These are phyloP conservation scores for Parnassius smintheus DNA, from an alignment of 2,888 invertebrate genomes.

Conservation along the genomic window DNA sequence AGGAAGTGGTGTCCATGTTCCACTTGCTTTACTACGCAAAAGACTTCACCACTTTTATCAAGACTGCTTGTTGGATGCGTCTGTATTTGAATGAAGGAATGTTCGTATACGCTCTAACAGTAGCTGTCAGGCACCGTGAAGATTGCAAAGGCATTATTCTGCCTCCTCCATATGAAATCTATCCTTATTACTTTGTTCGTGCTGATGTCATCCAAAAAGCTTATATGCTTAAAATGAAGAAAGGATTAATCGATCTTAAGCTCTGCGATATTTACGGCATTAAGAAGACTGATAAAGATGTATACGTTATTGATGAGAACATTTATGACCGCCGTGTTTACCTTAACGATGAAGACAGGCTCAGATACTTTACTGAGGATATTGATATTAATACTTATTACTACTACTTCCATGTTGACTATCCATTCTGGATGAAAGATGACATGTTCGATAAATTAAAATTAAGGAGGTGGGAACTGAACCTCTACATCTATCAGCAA, in stretches of 20 bases:
- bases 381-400: constrained; percentile 83
- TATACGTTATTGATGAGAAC: constrained; percentile 84
- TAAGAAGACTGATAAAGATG: constrained; percentile 70
- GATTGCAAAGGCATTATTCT: constrained; percentile 75
- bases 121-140: constrained; percentile 75
- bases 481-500: constrained; percentile 83
- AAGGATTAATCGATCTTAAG: constrained; percentile 66
- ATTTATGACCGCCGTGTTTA: constrained; percentile 80
- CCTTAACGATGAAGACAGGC: constrained; percentile 76
- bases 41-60: constrained; percentile 74
- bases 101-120: constrained; percentile 79
- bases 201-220: constrained; percentile 83
- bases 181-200: constrained; percentile 85
- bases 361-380: constrained; percentile 85
- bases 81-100: constrained; percentile 78
- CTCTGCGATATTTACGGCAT: constrained; percentile 77
- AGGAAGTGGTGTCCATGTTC: constrained; percentile 76
- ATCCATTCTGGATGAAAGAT: constrained; percentile 83
- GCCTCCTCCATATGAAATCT: constrained; percentile 81
- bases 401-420: constrained; percentile 81
- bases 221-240: constrained; percentile 76
- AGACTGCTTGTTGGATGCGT: constrained; percentile 77
- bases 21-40: constrained; percentile 78
- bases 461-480: constrained; percentile 76
- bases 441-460: constrained; percentile 60